phyloP scores from a whole-genome alignment of 2,113 vertebrate genomes.

The Melanerpes aurifrons region DNA sequence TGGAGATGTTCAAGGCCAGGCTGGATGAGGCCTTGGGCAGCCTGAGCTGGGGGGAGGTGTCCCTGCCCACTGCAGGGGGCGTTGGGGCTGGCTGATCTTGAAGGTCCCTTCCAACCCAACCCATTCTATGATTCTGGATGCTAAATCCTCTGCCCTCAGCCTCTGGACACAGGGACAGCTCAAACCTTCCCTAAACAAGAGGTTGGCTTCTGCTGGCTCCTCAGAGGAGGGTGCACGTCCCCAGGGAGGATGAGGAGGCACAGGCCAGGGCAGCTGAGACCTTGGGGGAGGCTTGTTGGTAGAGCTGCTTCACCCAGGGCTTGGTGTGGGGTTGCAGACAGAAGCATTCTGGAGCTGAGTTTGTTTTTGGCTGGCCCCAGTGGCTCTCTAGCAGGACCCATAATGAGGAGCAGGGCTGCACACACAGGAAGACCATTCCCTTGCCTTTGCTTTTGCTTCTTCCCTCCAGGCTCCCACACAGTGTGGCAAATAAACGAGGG shows the following conservation, averaged over 20 bases:
- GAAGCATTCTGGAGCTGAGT: not conserved
- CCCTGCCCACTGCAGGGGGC: too few relatives aligned
- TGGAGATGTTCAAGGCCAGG: too few relatives aligned
- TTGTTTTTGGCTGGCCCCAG: not conserved
- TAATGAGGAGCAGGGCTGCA: not conserved
- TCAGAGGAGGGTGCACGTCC: fast-evolving
- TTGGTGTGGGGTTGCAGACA: not conserved
- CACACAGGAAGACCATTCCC: not conserved
- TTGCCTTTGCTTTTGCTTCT: not conserved
- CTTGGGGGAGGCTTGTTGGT: not conserved
- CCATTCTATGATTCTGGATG: not conserved
- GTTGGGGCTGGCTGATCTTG: too few relatives aligned
- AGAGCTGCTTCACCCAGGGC: fast-evolving
- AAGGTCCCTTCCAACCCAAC: too few relatives aligned
- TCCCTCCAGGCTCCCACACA: not conserved
- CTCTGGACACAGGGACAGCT: fast-evolving
- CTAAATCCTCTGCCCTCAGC: not conserved
- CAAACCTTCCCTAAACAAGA: not conserved
- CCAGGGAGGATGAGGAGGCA: fast-evolving
- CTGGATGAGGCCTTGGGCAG: too few relatives aligned
- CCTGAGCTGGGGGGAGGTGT: too few relatives aligned
- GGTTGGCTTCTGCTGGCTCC: not conserved
- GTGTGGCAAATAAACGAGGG: conserved; percentile 18
- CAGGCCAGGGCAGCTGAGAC: not conserved
- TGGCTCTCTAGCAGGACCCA: not conserved